Percentiles rank a stretch among this genome's conserved stretches.
phyloP scores from a whole-genome alignment of 2,888 invertebrate genomes.

The Caradrina kadenii region DNA sequence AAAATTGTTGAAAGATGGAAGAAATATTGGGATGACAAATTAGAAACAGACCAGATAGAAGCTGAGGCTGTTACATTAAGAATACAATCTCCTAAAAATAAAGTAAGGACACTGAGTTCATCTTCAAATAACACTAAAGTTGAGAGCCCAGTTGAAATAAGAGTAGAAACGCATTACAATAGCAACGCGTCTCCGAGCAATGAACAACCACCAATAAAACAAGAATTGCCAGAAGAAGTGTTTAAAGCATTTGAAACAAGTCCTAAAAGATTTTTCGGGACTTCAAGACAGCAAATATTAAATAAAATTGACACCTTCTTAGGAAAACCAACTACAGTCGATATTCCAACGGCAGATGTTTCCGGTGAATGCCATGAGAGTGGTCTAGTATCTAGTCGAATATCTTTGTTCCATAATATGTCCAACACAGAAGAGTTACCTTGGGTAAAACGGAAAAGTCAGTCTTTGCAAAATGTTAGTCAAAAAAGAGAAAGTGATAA shows the following conservation, averaged over 20 bases:
- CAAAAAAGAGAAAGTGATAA: constrained; percentile 70
- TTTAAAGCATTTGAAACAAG: constrained; percentile 88
- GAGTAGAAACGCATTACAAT: constrained; percentile 14
- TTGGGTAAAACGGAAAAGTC: constrained; percentile 75
- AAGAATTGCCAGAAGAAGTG: constrained; percentile 86
- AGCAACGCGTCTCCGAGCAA: background rate
- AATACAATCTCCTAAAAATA: constrained; percentile 43
- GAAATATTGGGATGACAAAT: constrained; percentile 84
- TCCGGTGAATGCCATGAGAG: constrained; percentile 77
- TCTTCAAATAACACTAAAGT: constrained; percentile 1
- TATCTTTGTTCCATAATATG: constrained; percentile 85
- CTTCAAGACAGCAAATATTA: constrained; percentile 85
- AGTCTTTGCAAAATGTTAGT: constrained; percentile 79
- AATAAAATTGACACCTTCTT: constrained; percentile 86
- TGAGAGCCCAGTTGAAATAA: constrained; percentile 25
- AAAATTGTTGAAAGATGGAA: constrained; percentile 85
- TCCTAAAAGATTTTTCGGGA: constrained; percentile 87
- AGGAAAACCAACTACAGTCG: constrained; percentile 76
- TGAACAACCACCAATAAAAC: constrained; percentile 70
- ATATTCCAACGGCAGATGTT: constrained; percentile 67
- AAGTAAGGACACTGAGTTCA: constrained; percentile 15
- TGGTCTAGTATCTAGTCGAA: constrained; percentile 87
- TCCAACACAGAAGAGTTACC: constrained; percentile 81
- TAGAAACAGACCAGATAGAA: constrained; percentile 74
- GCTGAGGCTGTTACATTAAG: constrained; percentile 57